Percentiles rank a stretch among this genome's conserved stretches.
Conservation (phyloP, 2,797 vertebrate genomes). For the Clarias laeviceps region DNA sequence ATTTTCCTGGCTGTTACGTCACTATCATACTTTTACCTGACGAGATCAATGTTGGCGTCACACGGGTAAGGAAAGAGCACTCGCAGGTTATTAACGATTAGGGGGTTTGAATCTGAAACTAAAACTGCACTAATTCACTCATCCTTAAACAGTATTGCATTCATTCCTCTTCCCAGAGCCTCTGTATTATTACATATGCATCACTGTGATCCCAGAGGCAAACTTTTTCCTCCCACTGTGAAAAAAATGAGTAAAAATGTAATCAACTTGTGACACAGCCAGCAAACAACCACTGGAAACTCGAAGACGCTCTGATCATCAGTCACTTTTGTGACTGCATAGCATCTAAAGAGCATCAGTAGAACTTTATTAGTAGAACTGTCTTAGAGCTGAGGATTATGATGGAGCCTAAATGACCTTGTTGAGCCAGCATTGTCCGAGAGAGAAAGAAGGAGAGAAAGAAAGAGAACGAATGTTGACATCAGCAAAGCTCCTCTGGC, state of each 20-base stretch:
- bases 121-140: neutral
- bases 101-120: neutral
- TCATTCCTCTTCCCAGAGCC: neutral
- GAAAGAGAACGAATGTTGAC: slow-evolving; percentile 13
- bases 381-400: neutral
- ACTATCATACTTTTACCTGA: slow-evolving; percentile 88
- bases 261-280: neutral
- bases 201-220: neutral
- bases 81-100: neutral
- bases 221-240: neutral
- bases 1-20: slow-evolving; percentile 93
- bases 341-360: slow-evolving; percentile 16
- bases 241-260: neutral
- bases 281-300: neutral
- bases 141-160: neutral
- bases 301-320: neutral
- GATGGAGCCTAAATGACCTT: slow-evolving; percentile 13
- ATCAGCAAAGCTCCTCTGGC: slow-evolving; percentile 18
- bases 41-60: slow-evolving; percentile 88
- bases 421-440: neutral
- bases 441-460: neutral
- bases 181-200: neutral
- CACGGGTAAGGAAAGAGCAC: slow-evolving; percentile 76
- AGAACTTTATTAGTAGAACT: slow-evolving; percentile 7
- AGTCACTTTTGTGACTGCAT: neutral